Percentiles rank a stretch among this genome's conserved stretches.
Evolutionary conservation across 2,888 invertebrate genomes (phyloP).

Genomic region (Nysson spinosus): DNA sequence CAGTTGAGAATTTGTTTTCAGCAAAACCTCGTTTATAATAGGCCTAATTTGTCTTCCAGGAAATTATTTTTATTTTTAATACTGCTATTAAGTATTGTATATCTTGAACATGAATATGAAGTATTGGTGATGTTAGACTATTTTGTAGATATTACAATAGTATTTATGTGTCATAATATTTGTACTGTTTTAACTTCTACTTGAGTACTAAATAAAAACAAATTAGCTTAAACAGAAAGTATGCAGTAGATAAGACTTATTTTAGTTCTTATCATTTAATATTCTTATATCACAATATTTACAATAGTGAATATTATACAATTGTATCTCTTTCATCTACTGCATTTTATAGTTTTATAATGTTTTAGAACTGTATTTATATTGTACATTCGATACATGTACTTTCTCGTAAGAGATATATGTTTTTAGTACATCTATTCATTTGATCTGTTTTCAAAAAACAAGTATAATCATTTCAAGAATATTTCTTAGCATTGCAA

Average conservation of each 20-base stretch:
- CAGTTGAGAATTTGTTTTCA: slow-evolving; percentile 10
- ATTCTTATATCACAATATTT: slow-evolving; percentile 38
- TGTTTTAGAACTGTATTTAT: slow-evolving; percentile 28
- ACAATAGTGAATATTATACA: slow-evolving; percentile 39
- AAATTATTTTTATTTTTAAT: slow-evolving; percentile 28
- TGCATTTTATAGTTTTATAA: slow-evolving; percentile 14
- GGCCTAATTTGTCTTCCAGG: slow-evolving; percentile 36
- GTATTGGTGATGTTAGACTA: no score
- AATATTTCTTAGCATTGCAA: background rate
- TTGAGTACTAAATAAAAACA: slow-evolving; percentile 6
- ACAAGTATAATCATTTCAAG: background rate
- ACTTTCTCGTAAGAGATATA: background rate
- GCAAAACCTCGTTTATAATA: slow-evolving; percentile 24
- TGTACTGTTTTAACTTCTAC: slow-evolving; percentile 1
- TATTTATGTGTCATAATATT: slow-evolving; percentile 4
- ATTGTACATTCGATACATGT: slow-evolving; percentile 18
- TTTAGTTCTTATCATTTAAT: slow-evolving; percentile 28
- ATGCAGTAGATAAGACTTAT: slow-evolving; percentile 10
- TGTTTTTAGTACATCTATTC: slow-evolving; percentile 3
- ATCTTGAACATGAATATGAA: no score
- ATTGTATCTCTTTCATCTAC: slow-evolving; percentile 25
- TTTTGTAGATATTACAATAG: no score
- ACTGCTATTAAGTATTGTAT: slow-evolving; percentile 19
- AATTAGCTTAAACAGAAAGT: slow-evolving; percentile 18
- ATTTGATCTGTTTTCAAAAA: background rate